Evolutionary conservation across 2,888 invertebrate genomes (phyloP).

Genomic region (Crocallis elinguaria): DNA sequence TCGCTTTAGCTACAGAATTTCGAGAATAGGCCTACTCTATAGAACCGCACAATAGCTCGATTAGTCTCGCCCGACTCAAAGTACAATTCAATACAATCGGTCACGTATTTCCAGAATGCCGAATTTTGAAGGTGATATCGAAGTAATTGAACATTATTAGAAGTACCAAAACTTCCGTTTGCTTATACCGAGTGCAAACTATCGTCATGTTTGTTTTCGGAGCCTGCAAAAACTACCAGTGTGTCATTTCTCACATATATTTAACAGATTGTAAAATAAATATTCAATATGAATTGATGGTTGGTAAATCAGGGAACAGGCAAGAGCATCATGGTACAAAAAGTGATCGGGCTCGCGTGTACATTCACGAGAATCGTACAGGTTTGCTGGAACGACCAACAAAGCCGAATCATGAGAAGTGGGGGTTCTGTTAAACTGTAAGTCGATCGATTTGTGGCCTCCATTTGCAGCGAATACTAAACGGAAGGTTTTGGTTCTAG

Average conservation of each 20-base stretch:
- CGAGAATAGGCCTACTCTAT: constrained; percentile 19
- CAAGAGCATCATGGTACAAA: constrained; percentile 41
- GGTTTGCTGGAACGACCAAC: constrained; percentile 48
- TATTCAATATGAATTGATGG: constrained; percentile 27
- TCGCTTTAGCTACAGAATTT: constrained; percentile 18
- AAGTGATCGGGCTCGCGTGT: constrained; percentile 39
- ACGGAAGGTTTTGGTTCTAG: neutral
- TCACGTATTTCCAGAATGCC: constrained; percentile 30
- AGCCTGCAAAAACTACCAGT: constrained; percentile 25
- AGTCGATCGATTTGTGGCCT: constrained; percentile 51
- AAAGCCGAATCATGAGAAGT: constrained; percentile 53
- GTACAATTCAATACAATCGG: constrained; percentile 22
- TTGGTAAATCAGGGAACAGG: constrained; percentile 33
- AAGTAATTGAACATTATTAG: neutral
- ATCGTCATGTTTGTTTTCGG: constrained; percentile 25
- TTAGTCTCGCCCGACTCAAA: constrained; percentile 25
- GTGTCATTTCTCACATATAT: constrained; percentile 28
- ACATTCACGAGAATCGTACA: constrained; percentile 44
- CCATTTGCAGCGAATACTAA: constrained; percentile 32
- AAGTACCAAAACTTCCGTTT: constrained; percentile 17
- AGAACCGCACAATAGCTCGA: constrained; percentile 28
- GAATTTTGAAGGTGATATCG: constrained; percentile 10
- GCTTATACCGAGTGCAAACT: constrained; percentile 23
- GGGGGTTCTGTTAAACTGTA: constrained; percentile 59
- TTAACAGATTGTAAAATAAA: constrained; percentile 23